Conservation (phyloP, 2,113 vertebrate species). For the Phrynosoma blainvillii region DNA sequence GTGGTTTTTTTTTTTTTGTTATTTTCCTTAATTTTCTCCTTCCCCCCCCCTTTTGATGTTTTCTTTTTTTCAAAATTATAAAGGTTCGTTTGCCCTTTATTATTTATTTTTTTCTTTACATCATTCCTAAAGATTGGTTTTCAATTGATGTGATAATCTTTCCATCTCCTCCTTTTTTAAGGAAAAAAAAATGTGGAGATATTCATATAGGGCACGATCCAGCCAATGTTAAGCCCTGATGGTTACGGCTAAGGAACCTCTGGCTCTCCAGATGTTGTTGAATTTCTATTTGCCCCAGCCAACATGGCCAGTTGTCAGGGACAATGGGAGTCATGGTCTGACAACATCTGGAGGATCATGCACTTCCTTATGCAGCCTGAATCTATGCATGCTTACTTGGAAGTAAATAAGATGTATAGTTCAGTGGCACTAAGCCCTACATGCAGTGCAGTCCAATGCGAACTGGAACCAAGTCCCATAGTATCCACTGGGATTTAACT, state of each 20-base stretch:
- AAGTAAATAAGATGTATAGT: neutral
- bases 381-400: neutral
- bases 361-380: no score
- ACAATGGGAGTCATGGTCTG: neutral
- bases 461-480: neutral
- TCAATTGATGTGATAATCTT: slow-evolving; percentile 81
- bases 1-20: slow-evolving; percentile 74
- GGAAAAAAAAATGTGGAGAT: slow-evolving; percentile 42
- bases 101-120: slow-evolving; percentile 56
- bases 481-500: neutral
- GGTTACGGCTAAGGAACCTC: no score
- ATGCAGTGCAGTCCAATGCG: neutral
- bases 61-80: slow-evolving; percentile 66
- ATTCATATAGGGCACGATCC: neutral
- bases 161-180: slow-evolving; percentile 73
- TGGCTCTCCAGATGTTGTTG: neutral
- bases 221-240: slow-evolving; percentile 1
- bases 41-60: slow-evolving; percentile 51
- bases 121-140: slow-evolving; percentile 56
- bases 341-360: neutral
- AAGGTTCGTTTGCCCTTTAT: slow-evolving; percentile 79
- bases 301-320: no score
- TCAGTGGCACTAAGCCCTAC: neutral
- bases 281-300: no score
- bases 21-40: slow-evolving; percentile 67